Base-by-base conservation (phyloP, 1,140 invertebrate genomes). In the Drosophila sp. region DNA sequence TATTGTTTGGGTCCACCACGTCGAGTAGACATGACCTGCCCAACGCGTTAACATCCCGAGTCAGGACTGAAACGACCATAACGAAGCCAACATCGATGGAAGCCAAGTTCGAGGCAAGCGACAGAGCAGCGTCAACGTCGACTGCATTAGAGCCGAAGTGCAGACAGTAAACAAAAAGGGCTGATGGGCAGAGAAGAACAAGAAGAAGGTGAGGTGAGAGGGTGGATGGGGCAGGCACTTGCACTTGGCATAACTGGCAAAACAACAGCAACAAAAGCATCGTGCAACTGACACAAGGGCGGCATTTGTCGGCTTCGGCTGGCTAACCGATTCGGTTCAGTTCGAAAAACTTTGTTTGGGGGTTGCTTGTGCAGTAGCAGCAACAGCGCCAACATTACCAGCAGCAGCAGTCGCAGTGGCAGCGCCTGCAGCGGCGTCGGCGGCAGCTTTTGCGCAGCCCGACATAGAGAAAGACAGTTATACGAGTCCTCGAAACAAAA, bases 21-120 rank as follows among this genome's bases (percentile, higher is more conserved):
- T 76, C 77, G 77, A 86, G 77, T 87, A 90, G 91, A 91, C 91
- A 92, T 92, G 91, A 92, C 91, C 91, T 92, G 91, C 91, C 91
- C 90, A 91, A 92, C 91, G 84, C 84, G 91, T 64, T 85, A 91
- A 91, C 91, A 91, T 90, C 91, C 91, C 91, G 91, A 90, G 89
- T 92, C 91, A 92, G 91, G 91, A 92, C 91, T 92, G 81, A 91
- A 91, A 68, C 75, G 78, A 75, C 73, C 73, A 70, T 72, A 73
- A 79, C 68, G 68, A 62, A 79, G 70, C 66, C 73, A 66, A 63
- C 41, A 65, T 38, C 35, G 61, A 50, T 25, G 73, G 60, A 50
- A 50, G 44, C 44, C 44, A 50, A 17, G 72, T 63, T 47, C 30
- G 50, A 35, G 65, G 33, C 50, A 54, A 66, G 41, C 72, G 56